These are phyloP conservation scores for Caenorhabditis sinica DNA, from an alignment of 2,888 invertebrate genomes.

Conservation along the genomic window DNA sequence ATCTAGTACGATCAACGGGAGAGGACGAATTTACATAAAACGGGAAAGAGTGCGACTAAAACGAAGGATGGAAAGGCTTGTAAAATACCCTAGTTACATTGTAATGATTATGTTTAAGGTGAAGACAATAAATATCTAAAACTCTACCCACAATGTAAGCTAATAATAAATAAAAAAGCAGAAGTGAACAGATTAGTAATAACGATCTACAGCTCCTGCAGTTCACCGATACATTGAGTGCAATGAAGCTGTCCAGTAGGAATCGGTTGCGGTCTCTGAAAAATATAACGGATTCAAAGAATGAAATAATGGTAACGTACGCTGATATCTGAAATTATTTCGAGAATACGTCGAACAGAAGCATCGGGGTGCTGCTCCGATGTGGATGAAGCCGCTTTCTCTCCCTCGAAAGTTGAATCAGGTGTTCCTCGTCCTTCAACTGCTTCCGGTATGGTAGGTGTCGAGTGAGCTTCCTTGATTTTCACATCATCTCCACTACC, in stretches of 20 bases:
- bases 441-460: not conserved
- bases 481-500: constrained; percentile 12
- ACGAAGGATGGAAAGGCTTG: constrained; percentile 10
- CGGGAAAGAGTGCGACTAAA: not conserved
- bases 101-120: constrained; percentile 11
- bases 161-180: constrained; percentile 7
- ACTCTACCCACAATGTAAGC: constrained; percentile 29
- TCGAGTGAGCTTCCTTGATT: not conserved
- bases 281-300: constrained; percentile 8
- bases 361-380: constrained; percentile 37
- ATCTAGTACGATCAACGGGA: constrained; percentile 37
- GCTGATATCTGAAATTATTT: constrained; percentile 68
- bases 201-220: constrained; percentile 71
- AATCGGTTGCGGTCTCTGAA: constrained; percentile 62
- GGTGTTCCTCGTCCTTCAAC: not conserved
- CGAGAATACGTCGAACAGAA: constrained; percentile 62
- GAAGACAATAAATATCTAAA: constrained; percentile 27
- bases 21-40: constrained; percentile 31
- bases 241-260: constrained; percentile 77
- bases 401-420: not conserved
- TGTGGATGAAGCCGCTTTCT: not conserved
- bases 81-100: constrained; percentile 18
- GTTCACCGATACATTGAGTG: constrained; percentile 80
- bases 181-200: constrained; percentile 35
- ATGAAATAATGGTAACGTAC: constrained; percentile 36